Evolutionary conservation across 2,797 vertebrate species (phyloP).

Genomic region (Gallinago nigripennis): DNA sequence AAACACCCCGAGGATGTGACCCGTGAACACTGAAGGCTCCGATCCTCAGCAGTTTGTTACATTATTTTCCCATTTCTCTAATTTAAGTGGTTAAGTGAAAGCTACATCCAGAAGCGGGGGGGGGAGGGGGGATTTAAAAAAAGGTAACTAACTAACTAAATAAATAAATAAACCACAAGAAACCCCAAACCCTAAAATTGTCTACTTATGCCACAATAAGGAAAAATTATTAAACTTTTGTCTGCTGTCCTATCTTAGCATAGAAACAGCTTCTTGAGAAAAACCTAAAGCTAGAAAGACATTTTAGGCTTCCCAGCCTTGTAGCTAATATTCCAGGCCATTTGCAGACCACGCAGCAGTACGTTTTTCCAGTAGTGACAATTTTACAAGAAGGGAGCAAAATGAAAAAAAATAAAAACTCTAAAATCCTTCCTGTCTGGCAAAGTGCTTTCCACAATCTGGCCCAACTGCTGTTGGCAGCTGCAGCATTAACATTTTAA

Average conservation of each 20-base stretch:
- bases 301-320: background rate
- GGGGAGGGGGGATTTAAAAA: background rate
- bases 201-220: background rate
- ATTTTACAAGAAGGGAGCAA: background rate
- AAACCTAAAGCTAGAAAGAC: background rate
- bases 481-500: slow-evolving; percentile 8
- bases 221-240: background rate
- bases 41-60: background rate
- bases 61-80: background rate
- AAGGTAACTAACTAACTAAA: no score
- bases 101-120: background rate
- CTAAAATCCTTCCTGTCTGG: background rate
- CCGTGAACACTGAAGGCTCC: background rate
- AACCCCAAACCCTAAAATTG: background rate
- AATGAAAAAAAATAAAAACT: background rate
- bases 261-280: background rate
- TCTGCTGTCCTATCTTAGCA: background rate
- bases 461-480: slow-evolving; percentile 19
- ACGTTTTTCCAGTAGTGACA: background rate
- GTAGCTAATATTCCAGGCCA: background rate
- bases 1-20: background rate
- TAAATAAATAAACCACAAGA: no score
- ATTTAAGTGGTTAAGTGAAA: background rate
- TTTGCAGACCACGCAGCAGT: background rate
- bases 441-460: background rate